These are phyloP conservation scores for Emesis furor DNA, from an alignment of 2,888 invertebrate genomes.

Conservation along the genomic window DNA sequence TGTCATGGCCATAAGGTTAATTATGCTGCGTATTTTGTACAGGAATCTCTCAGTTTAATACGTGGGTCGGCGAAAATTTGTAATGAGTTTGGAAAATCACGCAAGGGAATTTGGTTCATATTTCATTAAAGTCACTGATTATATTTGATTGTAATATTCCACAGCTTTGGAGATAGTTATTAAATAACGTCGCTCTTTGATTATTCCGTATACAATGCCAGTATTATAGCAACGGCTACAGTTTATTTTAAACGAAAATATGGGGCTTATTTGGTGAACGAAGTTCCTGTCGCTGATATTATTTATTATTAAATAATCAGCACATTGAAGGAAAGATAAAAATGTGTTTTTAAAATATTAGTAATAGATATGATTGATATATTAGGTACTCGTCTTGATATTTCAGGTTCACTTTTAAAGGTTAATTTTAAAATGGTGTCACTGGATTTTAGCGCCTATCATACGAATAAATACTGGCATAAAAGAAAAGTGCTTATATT, in stretches of 20 bases:
- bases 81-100: conserved; percentile 36
- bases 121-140: neutral
- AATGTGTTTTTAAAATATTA: too few relatives aligned
- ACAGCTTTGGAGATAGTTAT: neutral
- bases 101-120: conserved; percentile 41
- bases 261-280: too few relatives aligned
- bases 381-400: too few relatives aligned
- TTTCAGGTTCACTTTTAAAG: too few relatives aligned
- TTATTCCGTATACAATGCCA: neutral
- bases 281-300: too few relatives aligned
- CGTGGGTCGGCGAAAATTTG: conserved; percentile 30
- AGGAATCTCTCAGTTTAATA: conserved; percentile 15
- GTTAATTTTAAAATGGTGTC: too few relatives aligned
- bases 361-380: too few relatives aligned
- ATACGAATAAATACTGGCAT: too few relatives aligned
- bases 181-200: neutral
- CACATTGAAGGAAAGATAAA: too few relatives aligned
- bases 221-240: neutral
- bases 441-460: too few relatives aligned
- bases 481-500: neutral
- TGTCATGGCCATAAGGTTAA: neutral
- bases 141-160: neutral
- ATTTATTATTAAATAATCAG: too few relatives aligned
- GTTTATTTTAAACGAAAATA: neutral
- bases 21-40: conserved; percentile 1